These are phyloP conservation scores for Brachionus sp. DNA, from an alignment of 1,140 invertebrate genomes.

Conservation along the genomic window DNA sequence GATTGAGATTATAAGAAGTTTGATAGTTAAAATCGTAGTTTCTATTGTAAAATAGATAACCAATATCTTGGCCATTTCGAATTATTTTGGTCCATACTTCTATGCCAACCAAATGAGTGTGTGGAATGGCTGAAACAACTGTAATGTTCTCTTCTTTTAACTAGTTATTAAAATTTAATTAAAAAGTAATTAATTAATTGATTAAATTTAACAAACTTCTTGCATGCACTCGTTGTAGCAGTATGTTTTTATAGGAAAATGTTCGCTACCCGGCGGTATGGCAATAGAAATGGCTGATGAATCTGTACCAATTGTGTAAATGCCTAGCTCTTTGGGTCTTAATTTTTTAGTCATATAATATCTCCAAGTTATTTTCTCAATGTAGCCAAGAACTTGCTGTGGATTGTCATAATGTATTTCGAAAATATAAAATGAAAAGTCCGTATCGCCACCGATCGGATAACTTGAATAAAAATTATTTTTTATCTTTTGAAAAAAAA, in stretches of 20 bases:
- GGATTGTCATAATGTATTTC: slow-evolving; percentile 45
- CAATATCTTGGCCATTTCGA: slow-evolving; percentile 63
- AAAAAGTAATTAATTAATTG: too few relatives aligned
- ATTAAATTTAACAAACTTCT: too few relatives aligned
- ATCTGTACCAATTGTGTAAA: slow-evolving; percentile 12
- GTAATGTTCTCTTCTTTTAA: not conserved
- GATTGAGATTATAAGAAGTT: not conserved
- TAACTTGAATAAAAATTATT: slow-evolving; percentile 27
- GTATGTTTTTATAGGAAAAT: slow-evolving; percentile 79
- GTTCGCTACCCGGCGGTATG: slow-evolving; percentile 74
- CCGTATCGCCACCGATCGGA: slow-evolving; percentile 37
- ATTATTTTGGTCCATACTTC: slow-evolving; percentile 79
- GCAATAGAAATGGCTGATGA: slow-evolving; percentile 68
- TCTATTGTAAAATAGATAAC: slow-evolving; percentile 28
- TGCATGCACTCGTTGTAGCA: slow-evolving; percentile 85
- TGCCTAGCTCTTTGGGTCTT: not conserved
- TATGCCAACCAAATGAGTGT: slow-evolving; percentile 87
- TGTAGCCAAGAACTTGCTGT: not conserved
- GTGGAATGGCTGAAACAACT: slow-evolving; percentile 85
- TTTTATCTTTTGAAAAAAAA: too few relatives aligned
- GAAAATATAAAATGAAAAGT: not conserved
- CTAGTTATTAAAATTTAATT: too few relatives aligned
- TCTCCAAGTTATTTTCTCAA: not conserved
- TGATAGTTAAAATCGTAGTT: slow-evolving; percentile 44
- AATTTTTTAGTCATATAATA: slow-evolving; percentile 9